Percentiles rank a stretch among this genome's conserved stretches.
phyloP scores from a whole-genome alignment of 1,140 invertebrate genomes.

The Drosophila bocqueti region DNA sequence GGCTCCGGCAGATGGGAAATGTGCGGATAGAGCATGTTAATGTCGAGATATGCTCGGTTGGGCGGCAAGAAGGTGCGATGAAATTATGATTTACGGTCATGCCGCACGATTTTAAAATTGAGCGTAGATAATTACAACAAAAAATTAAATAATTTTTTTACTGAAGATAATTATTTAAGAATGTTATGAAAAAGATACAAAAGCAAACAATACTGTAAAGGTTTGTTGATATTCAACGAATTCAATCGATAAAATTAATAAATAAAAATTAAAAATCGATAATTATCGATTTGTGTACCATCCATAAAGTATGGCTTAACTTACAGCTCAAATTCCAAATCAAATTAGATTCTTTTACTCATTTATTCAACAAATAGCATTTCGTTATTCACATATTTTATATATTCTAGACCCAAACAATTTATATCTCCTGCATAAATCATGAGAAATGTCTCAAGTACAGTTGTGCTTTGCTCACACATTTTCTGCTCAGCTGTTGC shows the following conservation, averaged over 20 bases:
- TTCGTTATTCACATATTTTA: neutral
- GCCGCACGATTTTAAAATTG: conserved; percentile 7
- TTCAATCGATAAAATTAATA: too few species aligned
- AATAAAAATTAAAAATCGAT: neutral
- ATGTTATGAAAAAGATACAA: too few species aligned
- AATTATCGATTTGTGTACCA: neutral
- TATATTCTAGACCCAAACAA: conserved; percentile 1
- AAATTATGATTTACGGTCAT: conserved; percentile 5
- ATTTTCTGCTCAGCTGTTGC: conserved; percentile 51
- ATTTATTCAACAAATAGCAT: neutral
- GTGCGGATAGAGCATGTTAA: conserved; percentile 4
- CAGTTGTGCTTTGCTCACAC: conserved; percentile 26
- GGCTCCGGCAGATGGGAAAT: neutral
- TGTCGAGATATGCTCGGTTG: conserved; percentile 14
- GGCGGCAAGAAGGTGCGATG: conserved; percentile 8
- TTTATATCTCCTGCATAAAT: conserved; percentile 26
- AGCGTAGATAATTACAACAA: neutral
- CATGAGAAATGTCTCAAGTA: conserved; percentile 35
- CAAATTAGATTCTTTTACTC: neutral
- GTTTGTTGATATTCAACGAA: neutral
- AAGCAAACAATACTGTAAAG: too few species aligned
- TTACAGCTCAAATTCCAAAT: too few species aligned
- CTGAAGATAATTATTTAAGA: neutral
- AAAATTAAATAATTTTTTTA: neutral
- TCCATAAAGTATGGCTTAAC: neutral